These are phyloP conservation scores for Pocillopora meandrina DNA, from an alignment of 92 coral and sea anemone genomes.

Conservation along the genomic window DNA sequence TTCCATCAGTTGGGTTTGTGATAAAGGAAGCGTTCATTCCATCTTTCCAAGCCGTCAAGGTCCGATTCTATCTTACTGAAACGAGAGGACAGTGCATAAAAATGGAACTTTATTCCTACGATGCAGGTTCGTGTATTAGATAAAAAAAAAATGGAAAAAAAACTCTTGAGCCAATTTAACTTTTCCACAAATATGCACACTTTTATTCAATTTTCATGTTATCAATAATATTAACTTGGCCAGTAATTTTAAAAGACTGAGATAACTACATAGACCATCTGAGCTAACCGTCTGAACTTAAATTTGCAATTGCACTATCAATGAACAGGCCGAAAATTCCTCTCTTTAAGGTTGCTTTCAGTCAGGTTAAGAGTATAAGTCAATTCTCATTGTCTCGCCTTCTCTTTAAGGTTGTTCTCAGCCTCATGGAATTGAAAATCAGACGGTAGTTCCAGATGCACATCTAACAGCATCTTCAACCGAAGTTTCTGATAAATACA, in stretches of 20 bases:
- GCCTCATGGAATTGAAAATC: conserved; percentile 71
- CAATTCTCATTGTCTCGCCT: not conserved
- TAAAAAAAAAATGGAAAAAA: too few relatives aligned
- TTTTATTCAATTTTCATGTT: not conserved
- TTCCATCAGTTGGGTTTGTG: conserved; percentile 12
- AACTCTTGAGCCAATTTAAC: too few relatives aligned
- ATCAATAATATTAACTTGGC: too few relatives aligned
- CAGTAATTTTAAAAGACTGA: too few relatives aligned
- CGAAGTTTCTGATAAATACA: not conserved
- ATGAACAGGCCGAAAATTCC: too few relatives aligned
- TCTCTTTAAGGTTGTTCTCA: conserved; percentile 39
- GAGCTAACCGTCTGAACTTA: too few relatives aligned
- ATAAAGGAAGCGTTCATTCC: conserved; percentile 55
- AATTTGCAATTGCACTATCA: too few relatives aligned
- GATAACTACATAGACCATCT: too few relatives aligned
- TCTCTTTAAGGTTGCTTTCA: too few relatives aligned
- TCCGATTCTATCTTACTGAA: conserved; percentile 20
- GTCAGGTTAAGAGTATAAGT: not conserved
- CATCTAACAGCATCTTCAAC: conserved; percentile 66
- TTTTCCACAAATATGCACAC: too few relatives aligned
- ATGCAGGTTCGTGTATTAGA: conserved; percentile 26
- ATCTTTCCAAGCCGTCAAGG: conserved; percentile 47
- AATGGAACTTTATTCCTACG: conserved; percentile 21
- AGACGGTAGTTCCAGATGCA: conserved; percentile 49
- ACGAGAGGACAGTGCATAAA: conserved; percentile 31